Evolutionary conservation across 2,888 invertebrate genomes (phyloP).

Genomic region (Scelioninae gen. 2): DNA sequence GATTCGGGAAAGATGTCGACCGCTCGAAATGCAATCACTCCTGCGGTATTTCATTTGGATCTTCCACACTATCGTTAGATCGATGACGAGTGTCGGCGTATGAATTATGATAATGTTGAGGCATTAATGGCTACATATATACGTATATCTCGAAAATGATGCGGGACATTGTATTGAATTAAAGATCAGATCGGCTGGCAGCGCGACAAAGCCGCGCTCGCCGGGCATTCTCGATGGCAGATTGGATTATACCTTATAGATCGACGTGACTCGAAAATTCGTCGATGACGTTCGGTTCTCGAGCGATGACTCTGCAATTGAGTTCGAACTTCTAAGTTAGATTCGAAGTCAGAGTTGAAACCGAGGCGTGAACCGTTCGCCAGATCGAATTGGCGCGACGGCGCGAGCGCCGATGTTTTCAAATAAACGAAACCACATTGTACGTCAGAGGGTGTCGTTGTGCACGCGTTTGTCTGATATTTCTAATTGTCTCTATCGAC

Average conservation of each 20-base stretch:
- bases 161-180: slow-evolving; percentile 50
- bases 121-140: slow-evolving; percentile 31
- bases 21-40: slow-evolving; percentile 8
- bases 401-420: slow-evolving; percentile 16
- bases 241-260: slow-evolving; percentile 57
- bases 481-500: too few species aligned
- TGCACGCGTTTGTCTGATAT: too few species aligned
- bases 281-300: slow-evolving; percentile 58
- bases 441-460: slow-evolving; percentile 1
- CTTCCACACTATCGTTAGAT: slow-evolving; percentile 39
- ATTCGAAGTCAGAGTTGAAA: slow-evolving; percentile 25
- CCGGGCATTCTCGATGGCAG: slow-evolving; percentile 44
- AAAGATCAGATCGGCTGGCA: slow-evolving; percentile 50
- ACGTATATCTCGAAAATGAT: slow-evolving; percentile 36
- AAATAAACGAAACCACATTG: slow-evolving; percentile 19
- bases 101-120: slow-evolving; percentile 44
- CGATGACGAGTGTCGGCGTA: slow-evolving; percentile 37
- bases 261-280: slow-evolving; percentile 62
- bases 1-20: neutral
- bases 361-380: slow-evolving; percentile 54
- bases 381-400: slow-evolving; percentile 11
- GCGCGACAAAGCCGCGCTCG: slow-evolving; percentile 37
- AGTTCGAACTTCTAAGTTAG: slow-evolving; percentile 47
- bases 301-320: slow-evolving; percentile 55
- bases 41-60: slow-evolving; percentile 23